phyloP scores from a whole-genome alignment of 2,888 invertebrate genomes.

The Neoaliturus tenellus region DNA sequence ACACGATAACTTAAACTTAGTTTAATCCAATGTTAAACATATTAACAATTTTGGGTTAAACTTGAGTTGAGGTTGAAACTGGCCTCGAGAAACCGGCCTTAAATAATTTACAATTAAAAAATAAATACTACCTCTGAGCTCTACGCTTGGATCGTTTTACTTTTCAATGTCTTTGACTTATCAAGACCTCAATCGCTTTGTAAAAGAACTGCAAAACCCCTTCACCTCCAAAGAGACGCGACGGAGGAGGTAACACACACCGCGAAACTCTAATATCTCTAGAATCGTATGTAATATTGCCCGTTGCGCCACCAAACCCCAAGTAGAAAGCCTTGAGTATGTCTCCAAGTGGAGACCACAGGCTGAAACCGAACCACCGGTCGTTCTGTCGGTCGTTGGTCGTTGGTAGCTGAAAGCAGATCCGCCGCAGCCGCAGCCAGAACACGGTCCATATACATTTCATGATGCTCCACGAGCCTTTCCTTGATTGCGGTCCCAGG shows the following conservation, averaged over 20 bases:
- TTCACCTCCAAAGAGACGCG: too few species aligned
- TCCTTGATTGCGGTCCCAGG: slow-evolving; percentile 26
- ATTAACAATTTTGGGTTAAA: too few species aligned
- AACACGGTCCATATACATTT: slow-evolving; percentile 45
- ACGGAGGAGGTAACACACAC: background rate
- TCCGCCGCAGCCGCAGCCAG: slow-evolving; percentile 33
- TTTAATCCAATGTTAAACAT: too few species aligned
- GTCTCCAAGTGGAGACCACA: slow-evolving; percentile 25
- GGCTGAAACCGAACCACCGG: slow-evolving; percentile 46
- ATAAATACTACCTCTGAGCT: too few species aligned
- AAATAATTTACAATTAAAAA: too few species aligned
- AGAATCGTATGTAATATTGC: slow-evolving; percentile 4
- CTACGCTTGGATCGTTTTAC: too few species aligned
- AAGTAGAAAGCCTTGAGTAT: slow-evolving; percentile 52
- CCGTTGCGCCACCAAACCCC: slow-evolving; percentile 33
- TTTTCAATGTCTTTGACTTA: too few species aligned
- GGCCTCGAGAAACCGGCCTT: too few species aligned
- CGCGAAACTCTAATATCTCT: background rate
- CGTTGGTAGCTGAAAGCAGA: slow-evolving; percentile 39
- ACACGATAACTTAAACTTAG: too few species aligned
- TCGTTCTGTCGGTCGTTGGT: slow-evolving; percentile 37
- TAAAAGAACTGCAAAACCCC: too few species aligned
- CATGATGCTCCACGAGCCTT: slow-evolving; percentile 42
- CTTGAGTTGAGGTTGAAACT: too few species aligned
- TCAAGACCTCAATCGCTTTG: too few species aligned